Evolutionary conservation across 2,797 vertebrate species (phyloP), one percentile per base, ranked within the genome.

Genomic region (Hipposideros larvatus): DNA sequence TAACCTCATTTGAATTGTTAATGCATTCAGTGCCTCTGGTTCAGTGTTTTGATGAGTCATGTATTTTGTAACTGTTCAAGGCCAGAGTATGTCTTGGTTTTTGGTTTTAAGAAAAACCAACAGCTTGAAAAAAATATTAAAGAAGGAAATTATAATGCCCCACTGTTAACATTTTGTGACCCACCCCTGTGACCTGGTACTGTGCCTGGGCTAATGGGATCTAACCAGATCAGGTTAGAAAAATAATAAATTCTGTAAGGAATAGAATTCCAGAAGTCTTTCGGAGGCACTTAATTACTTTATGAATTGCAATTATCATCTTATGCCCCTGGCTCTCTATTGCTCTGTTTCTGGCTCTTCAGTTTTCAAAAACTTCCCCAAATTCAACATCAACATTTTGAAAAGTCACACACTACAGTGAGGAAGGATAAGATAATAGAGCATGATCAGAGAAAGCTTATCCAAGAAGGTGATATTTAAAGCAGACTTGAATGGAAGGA

Each of bases 31-130:
- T 90, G 73, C 48, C 26, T 79, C 21, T 86, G 46, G 74, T 66
- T 26, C 93, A 93, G n/a, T 43, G 43, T 53, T 77, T 75, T 90
- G 37, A 37, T 87, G 48, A 85, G 59, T 94, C 19, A 55, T 92
- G 8, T 74, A 73, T 84, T 87, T 93, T 68, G 5, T 79, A 61
- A 66, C 53, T 84, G 57, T 88, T 91, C 41, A 78, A 88, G 65
- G 63, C 28, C 10, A 77, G 55, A 66, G 10, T 59, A 66, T 93
- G 51, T 71, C 65, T 94, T 84, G 53, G 53, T 73, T 92, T 71
- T 92, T 90, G 61, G 37, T 90, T 90, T 96, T 93, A 34, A 92
- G n/a, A 63, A 79, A 96, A 85, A 61, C 26, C 18, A 89, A 63
- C 34, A 80, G 59, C 73, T n/a, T 48, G 61, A 91, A 87, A 82